Conservation (phyloP, 2,797 vertebrate species). For the Rhinogobio ventralis region DNA sequence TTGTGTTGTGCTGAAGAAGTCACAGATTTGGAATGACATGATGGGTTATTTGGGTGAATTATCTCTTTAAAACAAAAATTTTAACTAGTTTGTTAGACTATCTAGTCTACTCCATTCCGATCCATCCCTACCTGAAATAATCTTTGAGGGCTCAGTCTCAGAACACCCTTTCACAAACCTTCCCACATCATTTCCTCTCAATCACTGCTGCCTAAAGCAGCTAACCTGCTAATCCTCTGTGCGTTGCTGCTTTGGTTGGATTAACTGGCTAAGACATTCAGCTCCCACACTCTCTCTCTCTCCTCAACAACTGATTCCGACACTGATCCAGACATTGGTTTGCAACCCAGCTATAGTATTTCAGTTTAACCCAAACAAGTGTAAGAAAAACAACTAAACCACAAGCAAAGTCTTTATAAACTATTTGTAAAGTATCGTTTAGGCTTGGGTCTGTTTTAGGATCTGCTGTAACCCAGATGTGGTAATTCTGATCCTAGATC, state of each 20-base stretch:
- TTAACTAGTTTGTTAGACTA: neutral
- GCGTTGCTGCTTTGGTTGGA: conserved; percentile 36
- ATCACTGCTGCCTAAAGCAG: conserved; percentile 47
- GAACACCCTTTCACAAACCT: conserved; percentile 11
- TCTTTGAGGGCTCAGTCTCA: neutral
- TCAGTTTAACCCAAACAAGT: conserved; percentile 9
- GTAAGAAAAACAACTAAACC: neutral
- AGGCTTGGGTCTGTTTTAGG: neutral
- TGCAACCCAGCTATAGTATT: neutral
- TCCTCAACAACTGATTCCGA: conserved; percentile 29
- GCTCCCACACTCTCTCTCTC: conserved; percentile 32
- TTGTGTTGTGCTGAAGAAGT: neutral
- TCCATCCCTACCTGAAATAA: neutral
- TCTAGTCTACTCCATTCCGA: neutral
- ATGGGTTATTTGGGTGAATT: neutral
- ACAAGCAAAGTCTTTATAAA: neutral
- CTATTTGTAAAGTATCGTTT: neutral
- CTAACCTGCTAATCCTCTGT: conserved; percentile 53
- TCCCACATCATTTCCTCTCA: conserved; percentile 63
- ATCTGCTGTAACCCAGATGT: conserved; percentile 3
- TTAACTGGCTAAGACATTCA: conserved; percentile 30
- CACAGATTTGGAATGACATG: neutral
- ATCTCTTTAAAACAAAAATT: neutral
- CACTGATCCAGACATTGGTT: neutral
- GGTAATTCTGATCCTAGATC: neutral